Conservation (phyloP, 2,888 invertebrate genomes). For the Leptothorax acervorum region DNA sequence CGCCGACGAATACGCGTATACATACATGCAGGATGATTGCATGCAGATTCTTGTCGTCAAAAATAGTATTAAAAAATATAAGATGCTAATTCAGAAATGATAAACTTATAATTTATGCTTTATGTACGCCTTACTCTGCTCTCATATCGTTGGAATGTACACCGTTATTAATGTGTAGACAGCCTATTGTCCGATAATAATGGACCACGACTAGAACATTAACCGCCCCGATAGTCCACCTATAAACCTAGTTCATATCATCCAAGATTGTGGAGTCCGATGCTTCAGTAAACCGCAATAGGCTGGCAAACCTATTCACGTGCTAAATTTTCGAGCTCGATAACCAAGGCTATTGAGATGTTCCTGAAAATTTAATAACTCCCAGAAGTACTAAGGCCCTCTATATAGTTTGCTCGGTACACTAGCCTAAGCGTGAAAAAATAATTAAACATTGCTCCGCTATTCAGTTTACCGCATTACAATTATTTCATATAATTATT, state of each 20-base stretch:
- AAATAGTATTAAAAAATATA: neutral
- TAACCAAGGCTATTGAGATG: constrained; percentile 28
- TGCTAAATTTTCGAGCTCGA: constrained; percentile 33
- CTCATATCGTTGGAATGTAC: neutral
- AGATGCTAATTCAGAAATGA: neutral
- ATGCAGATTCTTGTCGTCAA: neutral
- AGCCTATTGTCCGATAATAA: constrained; percentile 39
- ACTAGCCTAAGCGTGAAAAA: neutral
- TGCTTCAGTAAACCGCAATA: constrained; percentile 40
- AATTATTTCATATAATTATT: constrained; percentile 10
- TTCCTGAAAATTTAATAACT: constrained; percentile 28
- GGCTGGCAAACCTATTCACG: constrained; percentile 16
- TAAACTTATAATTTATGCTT: neutral
- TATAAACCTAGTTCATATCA: constrained; percentile 46
- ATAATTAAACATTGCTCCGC: neutral
- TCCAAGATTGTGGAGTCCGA: constrained; percentile 37
- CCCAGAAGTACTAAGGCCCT: neutral
- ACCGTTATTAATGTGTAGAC: constrained; percentile 13
- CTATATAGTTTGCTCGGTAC: neutral
- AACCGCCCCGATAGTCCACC: constrained; percentile 30
- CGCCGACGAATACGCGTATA: neutral
- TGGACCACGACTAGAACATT: constrained; percentile 44
- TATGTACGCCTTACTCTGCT: neutral
- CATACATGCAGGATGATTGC: no score
- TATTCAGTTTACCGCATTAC: neutral